Conservation (phyloP, 2,888 invertebrate genomes). For the Coelogynopora nodosa region DNA sequence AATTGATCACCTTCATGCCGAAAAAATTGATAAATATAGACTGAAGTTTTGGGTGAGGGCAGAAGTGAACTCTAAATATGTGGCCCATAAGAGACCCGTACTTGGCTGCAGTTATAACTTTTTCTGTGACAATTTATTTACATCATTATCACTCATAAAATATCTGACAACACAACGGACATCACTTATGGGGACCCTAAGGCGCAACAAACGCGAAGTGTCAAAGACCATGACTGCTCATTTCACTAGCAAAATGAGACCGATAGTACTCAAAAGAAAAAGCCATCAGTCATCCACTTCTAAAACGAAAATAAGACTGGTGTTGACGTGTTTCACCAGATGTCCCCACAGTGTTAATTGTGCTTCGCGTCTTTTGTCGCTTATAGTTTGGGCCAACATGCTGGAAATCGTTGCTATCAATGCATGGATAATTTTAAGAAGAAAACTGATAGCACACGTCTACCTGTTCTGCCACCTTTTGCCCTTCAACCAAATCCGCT, state of each 20-base stretch:
- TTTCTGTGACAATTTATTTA: conserved; percentile 22
- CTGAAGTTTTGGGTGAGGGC: background rate
- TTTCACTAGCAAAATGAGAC: background rate
- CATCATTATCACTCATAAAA: background rate
- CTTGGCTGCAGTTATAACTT: background rate
- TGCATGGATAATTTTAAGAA: conserved; percentile 18
- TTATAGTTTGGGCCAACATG: conserved; percentile 28
- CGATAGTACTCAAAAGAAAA: conserved; percentile 28
- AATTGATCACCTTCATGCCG: background rate
- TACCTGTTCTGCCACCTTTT: background rate
- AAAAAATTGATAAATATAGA: background rate
- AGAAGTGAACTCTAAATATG: conserved; percentile 27
- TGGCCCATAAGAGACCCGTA: background rate
- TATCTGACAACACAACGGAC: background rate
- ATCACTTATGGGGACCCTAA: background rate
- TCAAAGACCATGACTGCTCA: conserved; percentile 1
- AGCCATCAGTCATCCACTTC: conserved; percentile 3
- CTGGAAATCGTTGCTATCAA: conserved; percentile 5
- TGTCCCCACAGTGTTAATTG: background rate
- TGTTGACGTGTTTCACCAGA: conserved; percentile 29
- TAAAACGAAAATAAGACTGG: conserved; percentile 8
- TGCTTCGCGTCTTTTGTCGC: background rate
- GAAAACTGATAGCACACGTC: background rate
- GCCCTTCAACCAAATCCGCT: background rate
- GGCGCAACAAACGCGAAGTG: background rate